Evolutionary conservation across 2,797 vertebrate species (phyloP).

Genomic region (Pteronotus mesoamericanus): DNA sequence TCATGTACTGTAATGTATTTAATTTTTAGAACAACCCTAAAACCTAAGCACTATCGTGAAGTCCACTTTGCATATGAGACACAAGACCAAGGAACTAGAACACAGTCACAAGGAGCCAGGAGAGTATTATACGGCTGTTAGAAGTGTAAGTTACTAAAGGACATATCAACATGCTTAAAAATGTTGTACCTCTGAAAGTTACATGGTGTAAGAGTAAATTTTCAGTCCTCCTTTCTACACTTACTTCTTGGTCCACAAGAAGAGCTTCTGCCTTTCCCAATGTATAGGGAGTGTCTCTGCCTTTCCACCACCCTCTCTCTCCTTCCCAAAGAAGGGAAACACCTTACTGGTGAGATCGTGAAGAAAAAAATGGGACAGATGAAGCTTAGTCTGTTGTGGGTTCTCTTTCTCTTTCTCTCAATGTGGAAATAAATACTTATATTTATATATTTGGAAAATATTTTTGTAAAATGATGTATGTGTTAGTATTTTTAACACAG

Average conservation of each 20-base stretch:
- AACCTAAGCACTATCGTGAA: neutral
- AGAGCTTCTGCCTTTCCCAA: neutral
- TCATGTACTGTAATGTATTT: neutral
- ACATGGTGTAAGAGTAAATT: neutral
- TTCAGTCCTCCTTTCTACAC: neutral
- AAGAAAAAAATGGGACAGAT: neutral
- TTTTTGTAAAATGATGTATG: neutral
- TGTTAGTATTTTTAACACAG: neutral
- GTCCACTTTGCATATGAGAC: neutral
- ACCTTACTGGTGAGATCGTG: neutral
- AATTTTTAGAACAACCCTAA: neutral
- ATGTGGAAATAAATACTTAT: neutral
- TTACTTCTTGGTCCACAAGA: neutral
- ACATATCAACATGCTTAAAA: neutral
- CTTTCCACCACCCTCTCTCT: neutral
- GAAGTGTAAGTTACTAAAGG: neutral
- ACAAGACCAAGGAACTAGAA: neutral
- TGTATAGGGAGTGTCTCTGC: neutral
- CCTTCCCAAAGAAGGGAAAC: neutral
- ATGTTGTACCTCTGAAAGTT: neutral
- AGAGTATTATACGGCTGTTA: neutral
- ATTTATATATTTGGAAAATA: neutral
- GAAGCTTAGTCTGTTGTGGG: neutral
- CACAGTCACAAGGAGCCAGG: neutral
- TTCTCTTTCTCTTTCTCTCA: neutral